Conservation (phyloP, 2,113 vertebrate genomes). For the Brachyhypopomus occidentalis region DNA sequence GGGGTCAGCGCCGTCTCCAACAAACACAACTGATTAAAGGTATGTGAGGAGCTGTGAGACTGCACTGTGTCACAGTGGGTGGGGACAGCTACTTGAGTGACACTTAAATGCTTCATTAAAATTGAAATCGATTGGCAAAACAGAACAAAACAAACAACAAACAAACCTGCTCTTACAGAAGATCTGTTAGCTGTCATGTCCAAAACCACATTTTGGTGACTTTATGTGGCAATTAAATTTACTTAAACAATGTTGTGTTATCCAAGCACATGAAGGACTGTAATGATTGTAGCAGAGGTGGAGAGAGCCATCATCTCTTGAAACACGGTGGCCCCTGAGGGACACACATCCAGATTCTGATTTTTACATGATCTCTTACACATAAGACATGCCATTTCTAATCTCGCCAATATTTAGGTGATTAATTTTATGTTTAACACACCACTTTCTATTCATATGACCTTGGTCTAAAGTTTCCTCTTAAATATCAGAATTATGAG, state of each 20-base stretch:
- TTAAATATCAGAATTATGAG: too few relatives aligned
- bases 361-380: neutral
- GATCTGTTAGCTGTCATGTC: neutral
- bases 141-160: too few relatives aligned
- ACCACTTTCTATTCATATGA: neutral
- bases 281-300: neutral
- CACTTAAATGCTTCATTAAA: conserved; percentile 18
- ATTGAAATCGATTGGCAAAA: conserved; percentile 1
- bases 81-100: conserved; percentile 10
- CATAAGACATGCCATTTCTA: neutral
- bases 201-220: neutral
- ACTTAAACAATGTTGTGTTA: neutral
- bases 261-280: neutral
- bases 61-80: neutral
- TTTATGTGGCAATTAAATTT: neutral
- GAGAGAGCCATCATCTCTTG: neutral
- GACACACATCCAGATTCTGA: neutral
- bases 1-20: neutral
- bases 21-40: conserved; percentile 28
- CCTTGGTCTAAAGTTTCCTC: too few relatives aligned
- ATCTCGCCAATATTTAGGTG: too few relatives aligned
- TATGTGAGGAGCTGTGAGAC: conserved; percentile 7
- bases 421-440: neutral
- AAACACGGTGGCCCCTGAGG: neutral
- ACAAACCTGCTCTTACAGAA: neutral